Percentiles rank a stretch among this genome's conserved stretches.
These are phyloP conservation scores for Therioaphis trifolii DNA, from an alignment of 2,888 invertebrate genomes.

Conservation along the genomic window DNA sequence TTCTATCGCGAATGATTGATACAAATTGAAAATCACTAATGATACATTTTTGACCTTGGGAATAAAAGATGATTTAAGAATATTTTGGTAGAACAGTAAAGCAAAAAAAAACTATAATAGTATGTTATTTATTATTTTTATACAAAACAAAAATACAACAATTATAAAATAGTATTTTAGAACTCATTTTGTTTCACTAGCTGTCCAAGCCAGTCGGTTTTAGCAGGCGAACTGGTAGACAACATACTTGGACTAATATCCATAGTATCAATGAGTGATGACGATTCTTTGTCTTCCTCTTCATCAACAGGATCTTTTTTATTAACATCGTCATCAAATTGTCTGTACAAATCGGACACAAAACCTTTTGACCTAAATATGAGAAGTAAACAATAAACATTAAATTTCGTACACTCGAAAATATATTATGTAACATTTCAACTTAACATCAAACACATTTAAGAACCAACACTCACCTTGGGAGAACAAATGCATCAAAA, in stretches of 20 bases:
- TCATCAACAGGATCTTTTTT: slow-evolving; percentile 8
- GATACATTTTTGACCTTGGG: too few relatives aligned
- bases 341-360: slow-evolving; percentile 38
- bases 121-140: background rate
- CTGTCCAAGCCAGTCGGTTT: slow-evolving; percentile 55
- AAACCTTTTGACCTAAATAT: slow-evolving; percentile 47
- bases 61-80: too few relatives aligned
- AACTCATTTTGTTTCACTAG: slow-evolving; percentile 33
- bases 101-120: too few relatives aligned
- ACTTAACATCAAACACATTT: too few relatives aligned
- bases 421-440: too few relatives aligned
- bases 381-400: background rate
- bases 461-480: slow-evolving; percentile 74
- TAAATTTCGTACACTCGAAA: too few relatives aligned
- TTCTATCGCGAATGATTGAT: too few relatives aligned
- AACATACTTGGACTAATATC: slow-evolving; percentile 57
- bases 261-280: slow-evolving; percentile 35
- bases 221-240: slow-evolving; percentile 45
- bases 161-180: background rate
- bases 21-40: too few relatives aligned
- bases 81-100: too few relatives aligned
- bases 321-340: slow-evolving; percentile 38
- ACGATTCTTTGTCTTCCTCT: slow-evolving; percentile 33
- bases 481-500: slow-evolving; percentile 87
- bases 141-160: background rate